Percentiles rank a stretch among this genome's conserved stretches.
Conservation (phyloP, 2,888 invertebrate genomes). For the Auanema sp. region DNA sequence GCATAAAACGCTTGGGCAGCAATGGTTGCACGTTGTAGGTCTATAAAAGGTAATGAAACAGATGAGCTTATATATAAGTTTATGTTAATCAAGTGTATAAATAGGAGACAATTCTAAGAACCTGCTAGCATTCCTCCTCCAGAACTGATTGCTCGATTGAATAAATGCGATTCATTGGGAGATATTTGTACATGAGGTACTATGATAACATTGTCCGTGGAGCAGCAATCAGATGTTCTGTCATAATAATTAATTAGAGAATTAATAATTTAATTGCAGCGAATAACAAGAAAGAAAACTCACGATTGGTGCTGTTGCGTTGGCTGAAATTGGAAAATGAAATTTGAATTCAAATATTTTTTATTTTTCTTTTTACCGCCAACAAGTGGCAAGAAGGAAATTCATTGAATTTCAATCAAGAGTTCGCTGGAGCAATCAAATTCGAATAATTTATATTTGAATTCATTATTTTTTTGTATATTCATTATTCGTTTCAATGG, state of each 20-base stretch:
- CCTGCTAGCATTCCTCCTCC: conserved; percentile 63
- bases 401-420: too few species aligned
- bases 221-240: conserved; percentile 30
- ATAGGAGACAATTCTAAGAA: conserved; percentile 13
- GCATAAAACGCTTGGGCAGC: conserved; percentile 63
- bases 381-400: too few species aligned
- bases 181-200: conserved; percentile 62
- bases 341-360: too few species aligned
- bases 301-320: conserved; percentile 10
- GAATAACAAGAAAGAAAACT: conserved; percentile 4
- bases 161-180: conserved; percentile 57
- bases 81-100: background rate
- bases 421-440: too few species aligned
- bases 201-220: conserved; percentile 61
- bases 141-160: conserved; percentile 62
- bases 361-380: too few species aligned
- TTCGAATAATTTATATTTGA: too few species aligned
- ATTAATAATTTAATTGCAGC: background rate
- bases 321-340: conserved; percentile 1
- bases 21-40: conserved; percentile 63
- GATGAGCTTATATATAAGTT: conserved; percentile 6
- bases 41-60: conserved; percentile 34
- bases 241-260: background rate
- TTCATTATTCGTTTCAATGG: conserved; percentile 18
- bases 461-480: too few species aligned